Base-by-base conservation (phyloP, 1,140 invertebrate species). In the Phymastichus coffea region DNA sequence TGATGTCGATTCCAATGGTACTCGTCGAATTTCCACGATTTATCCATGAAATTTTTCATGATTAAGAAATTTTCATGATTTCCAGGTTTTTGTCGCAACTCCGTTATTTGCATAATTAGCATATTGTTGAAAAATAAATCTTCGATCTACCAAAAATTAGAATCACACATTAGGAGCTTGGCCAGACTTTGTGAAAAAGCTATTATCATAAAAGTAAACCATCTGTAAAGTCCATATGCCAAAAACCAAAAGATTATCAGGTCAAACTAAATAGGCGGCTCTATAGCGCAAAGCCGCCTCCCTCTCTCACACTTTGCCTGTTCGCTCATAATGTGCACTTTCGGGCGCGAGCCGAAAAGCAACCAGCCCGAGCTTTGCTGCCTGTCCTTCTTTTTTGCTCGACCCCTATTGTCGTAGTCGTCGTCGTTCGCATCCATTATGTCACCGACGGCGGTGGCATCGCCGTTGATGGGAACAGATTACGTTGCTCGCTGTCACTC, bases 381-480 rank as follows among this genome's bases (percentile, higher is more conserved):
- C 30, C 14, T 14, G 7, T 33, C 30, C 14, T 33, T 33, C 14
- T 14, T 33, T 14, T 33, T 6, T 33, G 14, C 30, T 23, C 46
- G 10, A 20, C 17, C 22, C 38, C 48, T 40, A 43, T 37, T 35
- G 30, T 53, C 22, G 40, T 19, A 33, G 30, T 8, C 6, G 14
- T 8, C 7, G 30, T 8, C 30, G 7, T 33, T 33, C 17, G 23
- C 25, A 28, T 48, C 51, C 57, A 60, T 60, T 60, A 54, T 60
- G 43, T 60, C 57, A 47, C 40, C 17, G n/a, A 15, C 41, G 41
- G 17, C 20, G 20, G 26, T 14, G 43, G 12, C 4, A 14, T 4
- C 46, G 41, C 30, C 38, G 28, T 26, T 17, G 57, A 60, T 54
- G 49, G 57, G 57, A 54, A 54, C 33, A 48, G 49, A 54, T 54